Conservation (phyloP, 2,888 invertebrate species). For the Ophraella communa region DNA sequence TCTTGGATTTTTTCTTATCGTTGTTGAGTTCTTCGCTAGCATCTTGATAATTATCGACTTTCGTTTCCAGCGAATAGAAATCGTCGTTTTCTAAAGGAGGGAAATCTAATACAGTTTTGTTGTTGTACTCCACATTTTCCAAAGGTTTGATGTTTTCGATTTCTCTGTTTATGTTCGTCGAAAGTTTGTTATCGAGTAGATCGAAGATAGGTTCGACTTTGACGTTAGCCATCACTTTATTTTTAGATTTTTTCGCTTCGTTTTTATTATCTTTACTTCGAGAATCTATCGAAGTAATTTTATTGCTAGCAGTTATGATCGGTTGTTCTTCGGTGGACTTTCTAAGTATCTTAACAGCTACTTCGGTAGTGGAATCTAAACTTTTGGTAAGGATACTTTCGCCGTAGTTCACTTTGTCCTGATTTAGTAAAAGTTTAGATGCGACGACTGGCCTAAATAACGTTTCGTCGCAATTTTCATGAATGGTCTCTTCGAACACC, state of each 20-base stretch:
- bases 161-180: slow-evolving; percentile 12
- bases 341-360: slow-evolving; percentile 45
- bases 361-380: slow-evolving; percentile 47
- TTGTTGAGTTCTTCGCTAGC: slow-evolving; percentile 39
- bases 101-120: slow-evolving; percentile 36
- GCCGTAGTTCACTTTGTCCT: slow-evolving; percentile 30
- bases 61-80: slow-evolving; percentile 45
- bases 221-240: slow-evolving; percentile 18
- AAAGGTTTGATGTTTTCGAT: slow-evolving; percentile 15
- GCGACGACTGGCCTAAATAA: slow-evolving; percentile 72
- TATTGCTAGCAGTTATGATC: slow-evolving; percentile 22
- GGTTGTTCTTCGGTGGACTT: slow-evolving; percentile 34
- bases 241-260: slow-evolving; percentile 27
- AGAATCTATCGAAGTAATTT: slow-evolving; percentile 17
- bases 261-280: slow-evolving; percentile 18
- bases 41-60: slow-evolving; percentile 46
- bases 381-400: slow-evolving; percentile 49
- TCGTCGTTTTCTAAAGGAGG: slow-evolving; percentile 45
- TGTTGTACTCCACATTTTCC: slow-evolving; percentile 7
- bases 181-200: slow-evolving; percentile 17
- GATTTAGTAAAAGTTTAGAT: slow-evolving; percentile 57
- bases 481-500: slow-evolving; percentile 57
- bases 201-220: slow-evolving; percentile 29
- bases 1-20: slow-evolving; percentile 17
- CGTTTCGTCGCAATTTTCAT: slow-evolving; percentile 72